Percentiles rank a stretch among this genome's conserved stretches.
phyloP scores from a whole-genome alignment of 2,888 invertebrate genomes.

The Caenorhabditis sp. region DNA sequence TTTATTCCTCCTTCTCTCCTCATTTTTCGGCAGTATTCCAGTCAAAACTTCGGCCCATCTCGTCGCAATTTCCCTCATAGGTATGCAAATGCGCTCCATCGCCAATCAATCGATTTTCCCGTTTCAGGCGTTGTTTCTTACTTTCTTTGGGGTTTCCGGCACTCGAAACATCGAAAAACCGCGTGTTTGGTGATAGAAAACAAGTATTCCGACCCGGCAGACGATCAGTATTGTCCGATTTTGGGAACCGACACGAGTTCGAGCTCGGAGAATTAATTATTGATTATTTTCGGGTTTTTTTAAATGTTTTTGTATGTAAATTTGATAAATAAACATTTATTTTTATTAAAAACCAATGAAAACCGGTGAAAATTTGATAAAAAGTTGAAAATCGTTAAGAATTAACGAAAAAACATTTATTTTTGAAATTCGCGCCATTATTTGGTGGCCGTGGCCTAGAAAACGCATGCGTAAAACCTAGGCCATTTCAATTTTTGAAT shows the following conservation, averaged over 20 bases:
- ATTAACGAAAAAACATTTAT: neutral
- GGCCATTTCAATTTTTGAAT: neutral
- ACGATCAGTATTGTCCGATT: slow-evolving; percentile 60
- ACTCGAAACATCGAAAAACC: slow-evolving; percentile 41
- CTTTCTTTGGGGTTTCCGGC: slow-evolving; percentile 43
- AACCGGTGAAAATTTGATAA: neutral
- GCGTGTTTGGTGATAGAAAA: slow-evolving; percentile 56
- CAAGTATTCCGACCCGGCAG: slow-evolving; percentile 38
- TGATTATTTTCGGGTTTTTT: slow-evolving; percentile 1
- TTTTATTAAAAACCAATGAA: neutral
- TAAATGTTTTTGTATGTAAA: slow-evolving; percentile 6
- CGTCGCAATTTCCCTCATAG: neutral
- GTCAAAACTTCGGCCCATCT: slow-evolving; percentile 30
- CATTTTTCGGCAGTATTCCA: slow-evolving; percentile 44
- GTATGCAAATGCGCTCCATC: slow-evolving; percentile 2
- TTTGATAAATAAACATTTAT: neutral
- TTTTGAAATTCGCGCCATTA: slow-evolving; percentile 2
- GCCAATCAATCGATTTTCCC: neutral
- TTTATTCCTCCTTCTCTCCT: slow-evolving; percentile 31
- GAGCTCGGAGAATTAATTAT: slow-evolving; percentile 29
- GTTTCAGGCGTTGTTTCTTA: slow-evolving; percentile 44
- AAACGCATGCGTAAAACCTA: neutral
- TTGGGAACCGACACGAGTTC: slow-evolving; percentile 51
- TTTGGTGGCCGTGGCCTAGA: neutral
- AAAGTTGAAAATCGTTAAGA: too few relatives aligned